phyloP scores from a whole-genome alignment of 1,140 invertebrate genomes.

The Brachionus rubens region DNA sequence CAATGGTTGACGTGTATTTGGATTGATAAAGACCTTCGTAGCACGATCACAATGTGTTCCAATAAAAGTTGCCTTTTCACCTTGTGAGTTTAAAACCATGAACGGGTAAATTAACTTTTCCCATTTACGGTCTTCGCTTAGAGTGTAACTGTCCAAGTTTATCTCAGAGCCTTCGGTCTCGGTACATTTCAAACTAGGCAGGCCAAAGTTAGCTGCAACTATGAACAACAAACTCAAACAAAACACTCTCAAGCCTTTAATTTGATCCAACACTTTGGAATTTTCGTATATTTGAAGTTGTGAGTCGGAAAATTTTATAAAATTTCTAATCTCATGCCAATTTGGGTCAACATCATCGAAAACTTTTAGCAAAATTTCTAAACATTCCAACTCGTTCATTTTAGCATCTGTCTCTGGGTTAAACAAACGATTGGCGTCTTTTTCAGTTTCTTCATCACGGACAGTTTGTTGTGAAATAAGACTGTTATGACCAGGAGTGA shows the following conservation, averaged over 20 bases:
- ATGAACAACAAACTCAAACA: not conserved
- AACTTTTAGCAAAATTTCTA: not conserved
- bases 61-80: constrained; percentile 19
- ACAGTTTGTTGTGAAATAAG: not conserved
- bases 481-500: not conserved
- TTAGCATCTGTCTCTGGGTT: not conserved
- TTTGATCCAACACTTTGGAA: constrained; percentile 47
- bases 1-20: constrained; percentile 11
- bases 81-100: not conserved
- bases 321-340: constrained; percentile 57
- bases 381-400: not conserved
- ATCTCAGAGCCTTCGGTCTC: not conserved
- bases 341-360: constrained; percentile 56
- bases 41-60: not conserved
- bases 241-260: not conserved
- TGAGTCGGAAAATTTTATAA: constrained; percentile 55
- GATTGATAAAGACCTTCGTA: constrained; percentile 5
- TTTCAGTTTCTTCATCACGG: not conserved
- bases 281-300: constrained; percentile 54
- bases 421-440: not conserved
- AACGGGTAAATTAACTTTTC: constrained; percentile 32
- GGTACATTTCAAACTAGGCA: not conserved
- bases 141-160: not conserved
- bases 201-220: constrained; percentile 29
- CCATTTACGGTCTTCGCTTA: constrained; percentile 10